A percentile compares a stretch with the other conserved stretches of the same genome.
Conservation (phyloP, 1,140 invertebrate species). For the Heliconius eleuchia region DNA sequence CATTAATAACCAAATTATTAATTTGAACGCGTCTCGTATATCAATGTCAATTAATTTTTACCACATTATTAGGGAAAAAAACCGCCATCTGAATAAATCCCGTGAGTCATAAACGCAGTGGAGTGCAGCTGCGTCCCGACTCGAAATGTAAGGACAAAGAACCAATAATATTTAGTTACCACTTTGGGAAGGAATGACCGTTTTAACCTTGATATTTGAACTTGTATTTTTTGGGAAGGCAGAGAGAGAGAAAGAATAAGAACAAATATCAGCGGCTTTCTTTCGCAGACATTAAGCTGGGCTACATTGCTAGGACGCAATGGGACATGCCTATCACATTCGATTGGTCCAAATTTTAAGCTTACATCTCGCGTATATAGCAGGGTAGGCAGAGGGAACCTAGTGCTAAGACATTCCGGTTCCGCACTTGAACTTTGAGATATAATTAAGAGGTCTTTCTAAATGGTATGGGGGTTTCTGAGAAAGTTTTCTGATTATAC, state of each 20-base stretch:
- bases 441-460: no score
- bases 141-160: neutral
- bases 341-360: no score
- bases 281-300: no score
- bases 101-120: conserved; percentile 38
- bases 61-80: conserved; percentile 11
- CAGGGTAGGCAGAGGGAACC: no score
- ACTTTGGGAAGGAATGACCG: conserved; percentile 4
- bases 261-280: conserved; percentile 29
- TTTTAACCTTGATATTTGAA: neutral
- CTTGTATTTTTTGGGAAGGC: neutral
- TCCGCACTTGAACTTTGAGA: no score
- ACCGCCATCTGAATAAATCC: conserved; percentile 34
- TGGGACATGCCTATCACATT: no score
- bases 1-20: neutral
- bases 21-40: conserved; percentile 2
- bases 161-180: conserved; percentile 6
- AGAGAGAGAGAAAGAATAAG: conserved; percentile 33
- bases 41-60: conserved; percentile 26
- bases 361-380: no score
- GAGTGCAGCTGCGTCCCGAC: conserved; percentile 47
- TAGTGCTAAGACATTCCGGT: no score
- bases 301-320: no score
- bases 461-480: no score
- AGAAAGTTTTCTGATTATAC: no score